These are phyloP conservation scores for Beroe forskalii DNA, from an alignment of 37 sponge, comb jelly and placozoan genomes.

Conservation along the genomic window DNA sequence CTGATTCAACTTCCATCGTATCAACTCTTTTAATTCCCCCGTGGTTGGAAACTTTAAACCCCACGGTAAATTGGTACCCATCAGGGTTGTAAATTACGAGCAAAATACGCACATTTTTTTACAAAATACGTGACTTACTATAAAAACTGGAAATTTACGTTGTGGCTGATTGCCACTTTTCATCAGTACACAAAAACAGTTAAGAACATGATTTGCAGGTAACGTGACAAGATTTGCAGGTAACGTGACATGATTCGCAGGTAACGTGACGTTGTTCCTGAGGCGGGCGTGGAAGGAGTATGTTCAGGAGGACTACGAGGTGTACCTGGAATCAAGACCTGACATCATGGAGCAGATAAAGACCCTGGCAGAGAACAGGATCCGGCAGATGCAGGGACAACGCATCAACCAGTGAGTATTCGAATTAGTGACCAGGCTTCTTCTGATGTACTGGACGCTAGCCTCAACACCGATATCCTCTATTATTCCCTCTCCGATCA, in stretches of 20 bases:
- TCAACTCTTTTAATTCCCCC: neutral
- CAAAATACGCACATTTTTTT: too few species aligned
- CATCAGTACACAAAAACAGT: too few species aligned
- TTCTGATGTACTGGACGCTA: too few species aligned
- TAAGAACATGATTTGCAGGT: too few species aligned
- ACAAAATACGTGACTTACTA: too few species aligned
- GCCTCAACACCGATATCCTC: too few species aligned
- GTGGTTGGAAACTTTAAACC: too few species aligned
- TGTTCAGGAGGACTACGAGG: slow-evolving; percentile 55
- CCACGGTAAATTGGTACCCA: too few species aligned
- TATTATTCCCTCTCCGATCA: too few species aligned
- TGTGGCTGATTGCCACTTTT: too few species aligned
- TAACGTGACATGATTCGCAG: neutral
- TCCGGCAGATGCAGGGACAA: slow-evolving; percentile 63
- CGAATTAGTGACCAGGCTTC: neutral
- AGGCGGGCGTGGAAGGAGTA: slow-evolving; percentile 63
- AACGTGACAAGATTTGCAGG: neutral
- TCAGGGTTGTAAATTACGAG: too few species aligned
- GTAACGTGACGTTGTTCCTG: slow-evolving; percentile 60
- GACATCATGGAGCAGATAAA: slow-evolving; percentile 64
- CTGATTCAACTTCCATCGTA: neutral
- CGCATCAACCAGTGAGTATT: slow-evolving; percentile 48
- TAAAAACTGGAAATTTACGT: too few species aligned
- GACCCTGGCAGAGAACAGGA: slow-evolving; percentile 22
- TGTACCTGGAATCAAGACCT: slow-evolving; percentile 53